Conservation (phyloP, 2,113 vertebrate species). For the Thamnaconus septentrionalis region DNA sequence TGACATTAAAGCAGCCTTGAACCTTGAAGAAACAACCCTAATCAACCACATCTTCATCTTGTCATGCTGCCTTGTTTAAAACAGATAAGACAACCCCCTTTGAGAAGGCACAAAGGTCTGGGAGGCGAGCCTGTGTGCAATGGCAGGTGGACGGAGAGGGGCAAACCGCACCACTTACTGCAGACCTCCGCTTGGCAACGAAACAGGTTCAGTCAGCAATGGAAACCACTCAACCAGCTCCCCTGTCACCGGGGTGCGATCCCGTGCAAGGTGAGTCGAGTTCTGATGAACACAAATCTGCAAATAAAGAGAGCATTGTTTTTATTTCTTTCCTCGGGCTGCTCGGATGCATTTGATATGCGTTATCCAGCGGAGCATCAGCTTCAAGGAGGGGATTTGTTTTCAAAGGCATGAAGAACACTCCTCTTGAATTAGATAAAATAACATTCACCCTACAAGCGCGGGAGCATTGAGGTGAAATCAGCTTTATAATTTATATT, state of each 20-base stretch:
- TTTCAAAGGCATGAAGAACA: background rate
- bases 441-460: no score
- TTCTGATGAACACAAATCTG: no score
- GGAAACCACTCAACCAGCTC: conserved; percentile 84
- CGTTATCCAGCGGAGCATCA: background rate
- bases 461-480: no score
- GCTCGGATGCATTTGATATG: no score
- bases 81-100: no score
- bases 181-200: conserved; percentile 87
- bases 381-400: background rate
- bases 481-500: no score
- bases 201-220: conserved; percentile 84
- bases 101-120: background rate
- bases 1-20: no score
- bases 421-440: no score
- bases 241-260: conserved; percentile 89
- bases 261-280: conserved; percentile 83
- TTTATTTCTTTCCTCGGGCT: background rate
- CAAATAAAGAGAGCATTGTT: no score
- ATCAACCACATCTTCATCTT: no score
- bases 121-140: conserved; percentile 62
- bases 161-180: conserved; percentile 92
- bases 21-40: no score
- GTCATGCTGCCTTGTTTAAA: no score
- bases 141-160: conserved; percentile 95